Evolutionary conservation across 2,113 vertebrate genomes (phyloP).

Genomic region (Neodontobutis hainanensis): DNA sequence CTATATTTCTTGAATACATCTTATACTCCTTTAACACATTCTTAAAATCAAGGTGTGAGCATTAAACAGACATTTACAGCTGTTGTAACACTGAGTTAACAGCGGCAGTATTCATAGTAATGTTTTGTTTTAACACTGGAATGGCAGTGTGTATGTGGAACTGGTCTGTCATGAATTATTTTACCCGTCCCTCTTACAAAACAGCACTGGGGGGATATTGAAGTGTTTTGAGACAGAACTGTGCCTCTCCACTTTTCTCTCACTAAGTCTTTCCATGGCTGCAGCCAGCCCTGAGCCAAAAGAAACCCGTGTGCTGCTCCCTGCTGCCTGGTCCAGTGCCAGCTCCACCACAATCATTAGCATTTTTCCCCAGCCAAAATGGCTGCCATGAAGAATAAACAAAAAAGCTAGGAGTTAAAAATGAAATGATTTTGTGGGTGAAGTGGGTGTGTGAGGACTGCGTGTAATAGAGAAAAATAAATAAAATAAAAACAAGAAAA

Average conservation of each 20-base stretch:
- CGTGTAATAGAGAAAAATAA: too few species aligned
- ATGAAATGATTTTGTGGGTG: constrained; percentile 14
- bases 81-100: too few species aligned
- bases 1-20: not conserved
- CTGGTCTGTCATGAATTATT: constrained; percentile 10
- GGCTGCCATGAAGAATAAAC: constrained; percentile 14
- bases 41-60: not conserved
- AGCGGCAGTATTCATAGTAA: too few species aligned
- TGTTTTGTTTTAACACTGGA: too few species aligned
- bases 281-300: constrained; percentile 36
- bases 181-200: constrained; percentile 29
- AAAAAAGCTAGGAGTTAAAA: constrained; percentile 6
- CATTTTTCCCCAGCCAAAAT: constrained; percentile 18
- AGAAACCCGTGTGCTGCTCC: constrained; percentile 28
- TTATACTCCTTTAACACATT: not conserved
- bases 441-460: not conserved
- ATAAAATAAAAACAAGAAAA: too few species aligned
- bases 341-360: constrained; percentile 2
- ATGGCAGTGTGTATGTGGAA: constrained; percentile 31
- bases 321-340: constrained; percentile 32
- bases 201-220: constrained; percentile 27
- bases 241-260: constrained; percentile 19
- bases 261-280: constrained; percentile 47
- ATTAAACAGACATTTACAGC: too few species aligned
- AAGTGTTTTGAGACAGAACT: constrained; percentile 31